Base-by-base conservation (phyloP, 2,888 invertebrate genomes). In the Meteorus colon region DNA sequence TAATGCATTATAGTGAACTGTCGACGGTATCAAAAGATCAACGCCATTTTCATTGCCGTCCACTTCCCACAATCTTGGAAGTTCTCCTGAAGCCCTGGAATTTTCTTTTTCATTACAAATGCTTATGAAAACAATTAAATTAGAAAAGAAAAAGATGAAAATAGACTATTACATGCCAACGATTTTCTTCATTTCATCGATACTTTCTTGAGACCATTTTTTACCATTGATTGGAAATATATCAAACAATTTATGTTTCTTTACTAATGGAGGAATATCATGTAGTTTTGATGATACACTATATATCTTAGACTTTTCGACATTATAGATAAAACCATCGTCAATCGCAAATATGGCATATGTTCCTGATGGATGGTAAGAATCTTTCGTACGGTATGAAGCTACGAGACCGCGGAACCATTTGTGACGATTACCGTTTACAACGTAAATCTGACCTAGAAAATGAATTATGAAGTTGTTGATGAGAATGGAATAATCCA, bases 321-420 rank as follows among this genome's bases (percentile, higher is more conserved):
- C 90, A 0, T 85, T 83, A 76, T 92, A 91, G 0, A 87, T 89
- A 81, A 91, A 90, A 1, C 95, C 95, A 81, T 92, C 92, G 86
- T 95, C 95, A 27, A 94, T 89, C 79, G 93, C 92, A 82, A 92
- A 92, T 2, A 94, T 91, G 34, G 91, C 90, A 82, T 91, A 92
- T 0, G 85, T 79, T 0, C 90, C 87, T 3, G 90, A 86, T 1
- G 85, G 81, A 0, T 83, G 75, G 83, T 83, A 6, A 24, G 27
- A 31, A 19, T 34, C 19, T 65, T 70, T 83, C 78, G 60, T 84
- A 77, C 12, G 8, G 12, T 77, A 86, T 82, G 66, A 87, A 31
- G 89, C 84, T 0, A 95, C 89, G 67, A 92, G 90, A 12, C 92
- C 94, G 73, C 96, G 92, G 83, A 93, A 93, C 95, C 95, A 96